Evolutionary conservation across 2,888 invertebrate genomes (phyloP).

Genomic region (Lasioglossum zephyrum): DNA sequence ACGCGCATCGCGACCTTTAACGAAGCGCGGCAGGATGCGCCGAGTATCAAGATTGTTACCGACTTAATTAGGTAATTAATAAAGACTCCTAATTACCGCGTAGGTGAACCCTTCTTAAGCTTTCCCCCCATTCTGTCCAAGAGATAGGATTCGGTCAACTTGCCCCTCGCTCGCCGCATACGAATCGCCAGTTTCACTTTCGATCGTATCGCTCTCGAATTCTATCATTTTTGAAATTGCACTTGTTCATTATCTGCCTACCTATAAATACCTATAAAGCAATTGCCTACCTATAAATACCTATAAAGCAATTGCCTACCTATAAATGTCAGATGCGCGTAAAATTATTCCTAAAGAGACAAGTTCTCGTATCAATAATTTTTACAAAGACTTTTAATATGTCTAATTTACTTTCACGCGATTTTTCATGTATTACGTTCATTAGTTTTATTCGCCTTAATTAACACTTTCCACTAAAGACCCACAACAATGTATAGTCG

Average conservation of each 20-base stretch:
- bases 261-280: neutral
- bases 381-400: neutral
- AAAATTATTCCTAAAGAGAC: neutral
- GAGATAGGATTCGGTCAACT: constrained; percentile 23
- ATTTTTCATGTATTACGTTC: neutral
- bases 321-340: neutral
- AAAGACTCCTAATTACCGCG: constrained; percentile 79
- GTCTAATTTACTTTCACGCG: neutral
- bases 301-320: too few species aligned
- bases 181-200: constrained; percentile 8
- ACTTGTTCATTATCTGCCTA: neutral
- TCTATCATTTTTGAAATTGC: neutral
- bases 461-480: neutral
- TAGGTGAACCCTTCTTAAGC: constrained; percentile 73
- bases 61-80: constrained; percentile 82
- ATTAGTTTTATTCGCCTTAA: neutral
- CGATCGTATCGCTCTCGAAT: neutral
- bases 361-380: too few species aligned
- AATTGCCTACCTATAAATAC: too few species aligned
- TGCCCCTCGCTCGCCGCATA: constrained; percentile 13
- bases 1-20: constrained; percentile 79
- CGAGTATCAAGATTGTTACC: constrained; percentile 77
- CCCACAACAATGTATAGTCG: neutral
- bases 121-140: constrained; percentile 28
- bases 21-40: constrained; percentile 79